phyloP scores from a whole-genome alignment of 2,113 vertebrate genomes.

The Urocolius indicus region DNA sequence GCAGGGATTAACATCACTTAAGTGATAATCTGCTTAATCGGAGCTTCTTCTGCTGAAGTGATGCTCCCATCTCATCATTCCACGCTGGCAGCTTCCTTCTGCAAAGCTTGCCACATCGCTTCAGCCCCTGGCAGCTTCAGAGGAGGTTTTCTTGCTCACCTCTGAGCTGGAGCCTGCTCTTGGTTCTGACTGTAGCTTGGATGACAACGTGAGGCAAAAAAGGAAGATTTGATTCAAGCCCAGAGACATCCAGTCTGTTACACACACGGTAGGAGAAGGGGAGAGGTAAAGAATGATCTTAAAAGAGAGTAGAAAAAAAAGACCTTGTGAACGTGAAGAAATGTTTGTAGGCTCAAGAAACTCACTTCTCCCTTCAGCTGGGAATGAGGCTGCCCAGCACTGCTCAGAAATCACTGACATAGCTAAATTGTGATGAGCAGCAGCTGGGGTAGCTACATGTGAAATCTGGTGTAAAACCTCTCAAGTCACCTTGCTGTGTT shows the following conservation, averaged over 20 bases:
- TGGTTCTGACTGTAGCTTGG: not conserved
- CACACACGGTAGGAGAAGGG: fast-evolving
- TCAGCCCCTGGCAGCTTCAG: not conserved
- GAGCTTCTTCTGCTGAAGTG: not conserved
- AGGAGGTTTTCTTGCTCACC: not conserved
- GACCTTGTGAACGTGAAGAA: not conserved
- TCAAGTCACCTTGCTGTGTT: fast-evolving
- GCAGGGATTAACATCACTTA: not conserved
- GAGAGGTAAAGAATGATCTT: not conserved
- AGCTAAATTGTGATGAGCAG: not conserved
- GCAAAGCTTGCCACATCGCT: not conserved
- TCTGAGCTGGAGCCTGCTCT: not conserved
- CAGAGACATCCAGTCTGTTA: not conserved
- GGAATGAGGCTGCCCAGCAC: not conserved
- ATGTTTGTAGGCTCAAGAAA: fast-evolving
- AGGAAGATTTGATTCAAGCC: not conserved
- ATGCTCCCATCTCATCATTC: not conserved
- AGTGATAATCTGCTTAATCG: not conserved
- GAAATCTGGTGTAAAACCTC: not conserved
- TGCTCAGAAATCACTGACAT: not conserved
- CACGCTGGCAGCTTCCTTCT: not conserved
- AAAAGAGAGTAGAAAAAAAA: not conserved
- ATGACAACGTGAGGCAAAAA: fast-evolving
- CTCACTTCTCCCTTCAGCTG: not conserved
- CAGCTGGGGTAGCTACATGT: not conserved